Base-by-base conservation (phyloP, 1,140 invertebrate species). In the Trissolcus basalis region DNA sequence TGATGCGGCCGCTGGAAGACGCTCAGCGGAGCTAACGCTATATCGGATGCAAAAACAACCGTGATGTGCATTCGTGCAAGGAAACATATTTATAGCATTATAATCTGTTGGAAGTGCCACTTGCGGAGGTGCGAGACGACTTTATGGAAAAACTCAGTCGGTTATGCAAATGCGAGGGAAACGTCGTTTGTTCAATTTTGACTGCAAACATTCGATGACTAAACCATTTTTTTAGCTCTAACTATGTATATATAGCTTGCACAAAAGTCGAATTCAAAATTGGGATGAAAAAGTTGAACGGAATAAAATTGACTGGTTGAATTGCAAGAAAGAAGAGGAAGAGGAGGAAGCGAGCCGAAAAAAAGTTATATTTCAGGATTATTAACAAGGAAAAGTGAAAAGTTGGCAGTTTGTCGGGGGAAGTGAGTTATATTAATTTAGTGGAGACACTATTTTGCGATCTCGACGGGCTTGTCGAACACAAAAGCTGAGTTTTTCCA, bases 41-140 rank as follows among this genome's bases (percentile, higher is more conserved):
- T 59, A 67, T 49, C 56, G 70, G 56, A 73, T 73, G 70, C 70
- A 73, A 55, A 48, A 48, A 61, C 44, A 63, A 67, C 70, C 55
- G 33, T 73, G 61, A n/a, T n/a, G 19, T 73, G 65, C 45, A 65
- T 73, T 65, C 70, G 70, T 73, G 70, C 70, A 73, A 41, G 69
- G 32, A 27, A 14, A 48, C 19, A 27, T 48, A 36, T 48, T 14
- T 58, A 48, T 13, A 39, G 45, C 13, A 44, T 58, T 12, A 60
- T 27, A 27, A 60, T 60, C 27, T 48, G 12, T 58, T 11, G 5
- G 12, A n/a, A 7, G 53, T 39, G 2, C n/a, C 27, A 33, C 19
- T 45, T 50, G 47, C 12, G 56, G 13, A 61, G 27, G 56, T 61
- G 70, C 54, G 39, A 58, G 16, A 14, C 43, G 32, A 13, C 12